Evolutionary conservation across 1,140 invertebrate species (phyloP), one percentile per base, ranked within the genome.

Genomic region (Paracyclopina nana): DNA sequence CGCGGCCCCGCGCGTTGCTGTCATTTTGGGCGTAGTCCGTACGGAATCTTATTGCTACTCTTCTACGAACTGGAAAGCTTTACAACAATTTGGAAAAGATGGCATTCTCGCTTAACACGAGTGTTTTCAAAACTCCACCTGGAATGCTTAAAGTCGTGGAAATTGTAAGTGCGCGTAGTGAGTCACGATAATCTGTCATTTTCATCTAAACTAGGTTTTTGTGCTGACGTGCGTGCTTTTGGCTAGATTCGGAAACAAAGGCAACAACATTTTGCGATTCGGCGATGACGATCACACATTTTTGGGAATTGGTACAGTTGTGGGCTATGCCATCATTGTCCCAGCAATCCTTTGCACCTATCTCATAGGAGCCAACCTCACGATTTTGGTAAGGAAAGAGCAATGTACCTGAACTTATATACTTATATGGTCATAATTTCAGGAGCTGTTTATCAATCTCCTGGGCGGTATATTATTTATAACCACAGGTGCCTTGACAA

Each of bases 341-440:
- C 34, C 34, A 2, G 34, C 34, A n/a, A 38, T 38, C 3, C 34
- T 38, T 38, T n/a, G 14, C 20, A 38, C 34, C 8, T 38, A 38
- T 8, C 34, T 38, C 20, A n/a, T 38, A 2, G 34, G 34, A 38
- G 34, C 34, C n/a, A 38, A 38, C 20, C 34, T 38, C 34, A 38
- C 34, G 5, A 38, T 38, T 38, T 38, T 38, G 34, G 34, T 38
- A 38, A 38, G 34, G n/a, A n/a, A n/a, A n/a, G n/a, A n/a, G n/a
- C n/a, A n/a, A n/a, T n/a, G n/a, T n/a, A n/a, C n/a, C n/a, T n/a
- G n/a, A n/a, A n/a, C n/a, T n/a, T n/a, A n/a, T n/a, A n/a, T n/a
- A n/a, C n/a, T n/a, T n/a, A n/a, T n/a, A n/a, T n/a, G n/a, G n/a
- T n/a, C n/a, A n/a, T n/a, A n/a, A n/a, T n/a, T n/a, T n/a, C n/a